Percentiles rank a stretch among this genome's conserved stretches.
These are phyloP conservation scores for Cerastis leucographa DNA, from an alignment of 2,888 invertebrate genomes.

Conservation along the genomic window DNA sequence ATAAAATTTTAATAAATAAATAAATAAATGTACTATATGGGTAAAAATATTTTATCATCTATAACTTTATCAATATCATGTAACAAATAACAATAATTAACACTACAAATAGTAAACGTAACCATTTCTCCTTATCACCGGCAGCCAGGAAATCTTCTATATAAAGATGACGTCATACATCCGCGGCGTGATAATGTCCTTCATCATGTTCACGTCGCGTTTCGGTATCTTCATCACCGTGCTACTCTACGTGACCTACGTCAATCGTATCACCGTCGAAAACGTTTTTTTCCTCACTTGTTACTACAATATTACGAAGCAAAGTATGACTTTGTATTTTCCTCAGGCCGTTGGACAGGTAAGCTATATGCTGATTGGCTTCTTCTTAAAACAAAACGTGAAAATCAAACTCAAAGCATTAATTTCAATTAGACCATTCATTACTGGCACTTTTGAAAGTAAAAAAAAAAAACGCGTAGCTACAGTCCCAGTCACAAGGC, in stretches of 20 bases:
- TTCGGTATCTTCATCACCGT: slow-evolving; percentile 94
- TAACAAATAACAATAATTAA: neutral
- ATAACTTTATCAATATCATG: neutral
- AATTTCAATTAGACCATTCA: no score
- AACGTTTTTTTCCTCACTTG: slow-evolving; percentile 94
- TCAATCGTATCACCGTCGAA: slow-evolving; percentile 92
- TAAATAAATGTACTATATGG: no score
- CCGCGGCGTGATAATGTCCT: slow-evolving; percentile 90
- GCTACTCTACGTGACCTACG: slow-evolving; percentile 91
- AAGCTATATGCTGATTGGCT: slow-evolving; percentile 32
- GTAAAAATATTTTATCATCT: no score
- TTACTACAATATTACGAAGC: slow-evolving; percentile 93
- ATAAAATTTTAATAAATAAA: no score
- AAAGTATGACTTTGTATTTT: slow-evolving; percentile 94
- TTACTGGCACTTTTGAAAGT: no score
- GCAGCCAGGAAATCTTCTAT: slow-evolving; percentile 83
- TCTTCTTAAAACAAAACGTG: neutral
- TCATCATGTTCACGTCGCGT: slow-evolving; percentile 92
- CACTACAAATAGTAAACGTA: slow-evolving; percentile 13
- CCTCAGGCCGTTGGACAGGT: slow-evolving; percentile 89
- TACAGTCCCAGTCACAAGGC: no score
- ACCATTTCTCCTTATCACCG: slow-evolving; percentile 22
- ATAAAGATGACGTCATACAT: slow-evolving; percentile 89
- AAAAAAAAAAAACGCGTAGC: no score
- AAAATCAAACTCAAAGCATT: no score